A percentile compares a stretch with the other conserved stretches of the same genome.
Evolutionary conservation across 2,113 vertebrate species (phyloP).

Genomic region (Petrocephalus microphthalmus): DNA sequence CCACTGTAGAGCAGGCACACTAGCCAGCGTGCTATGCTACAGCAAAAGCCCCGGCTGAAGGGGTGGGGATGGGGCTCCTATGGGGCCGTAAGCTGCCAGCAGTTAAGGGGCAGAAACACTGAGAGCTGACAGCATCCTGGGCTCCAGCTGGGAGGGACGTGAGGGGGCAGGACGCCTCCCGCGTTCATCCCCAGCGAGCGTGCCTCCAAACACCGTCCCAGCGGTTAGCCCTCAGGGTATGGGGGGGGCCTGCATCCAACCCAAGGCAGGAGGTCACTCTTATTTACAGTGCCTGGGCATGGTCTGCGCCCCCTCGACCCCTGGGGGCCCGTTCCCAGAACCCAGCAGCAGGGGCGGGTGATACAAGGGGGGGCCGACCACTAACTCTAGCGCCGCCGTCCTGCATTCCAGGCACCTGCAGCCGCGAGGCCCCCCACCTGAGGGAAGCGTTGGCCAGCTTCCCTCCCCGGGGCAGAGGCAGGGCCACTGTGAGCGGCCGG

Average conservation of each 20-base stretch:
- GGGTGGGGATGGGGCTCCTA: neutral
- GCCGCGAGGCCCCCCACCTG: constrained; percentile 29
- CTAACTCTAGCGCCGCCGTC: neutral
- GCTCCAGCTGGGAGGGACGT: neutral
- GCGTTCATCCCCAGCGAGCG: neutral
- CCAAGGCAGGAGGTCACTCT: neutral
- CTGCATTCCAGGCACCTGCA: constrained; percentile 41
- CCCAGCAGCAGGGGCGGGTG: neutral
- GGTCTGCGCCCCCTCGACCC: neutral
- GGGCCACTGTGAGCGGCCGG: neutral
- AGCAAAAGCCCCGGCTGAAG: neutral
- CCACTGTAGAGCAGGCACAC: neutral
- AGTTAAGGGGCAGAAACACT: neutral
- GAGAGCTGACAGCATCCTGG: neutral
- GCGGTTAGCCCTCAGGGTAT: neutral
- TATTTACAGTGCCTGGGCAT: neutral
- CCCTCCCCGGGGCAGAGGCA: neutral
- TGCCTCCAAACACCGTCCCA: neutral
- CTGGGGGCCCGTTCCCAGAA: neutral
- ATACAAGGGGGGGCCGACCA: neutral
- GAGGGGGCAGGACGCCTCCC: neutral
- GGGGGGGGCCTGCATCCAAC: neutral
- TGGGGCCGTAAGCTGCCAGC: neutral
- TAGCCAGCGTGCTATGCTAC: neutral
- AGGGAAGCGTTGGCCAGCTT: constrained; percentile 27